These are phyloP conservation scores for Limenitis camilla DNA, from an alignment of 2,888 invertebrate species.

Conservation along the genomic window DNA sequence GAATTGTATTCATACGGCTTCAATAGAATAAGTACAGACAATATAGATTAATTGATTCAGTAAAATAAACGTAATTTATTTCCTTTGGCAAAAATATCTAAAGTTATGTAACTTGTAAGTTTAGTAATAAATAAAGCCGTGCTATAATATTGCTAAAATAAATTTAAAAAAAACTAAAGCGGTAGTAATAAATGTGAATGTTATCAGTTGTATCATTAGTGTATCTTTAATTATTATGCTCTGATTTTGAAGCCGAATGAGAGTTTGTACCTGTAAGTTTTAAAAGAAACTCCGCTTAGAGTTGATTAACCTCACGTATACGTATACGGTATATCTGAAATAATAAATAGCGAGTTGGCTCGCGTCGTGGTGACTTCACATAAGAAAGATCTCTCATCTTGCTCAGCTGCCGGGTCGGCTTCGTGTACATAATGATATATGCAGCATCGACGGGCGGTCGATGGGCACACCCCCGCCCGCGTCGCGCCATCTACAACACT, in stretches of 20 bases:
- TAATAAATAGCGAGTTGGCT: constrained; percentile 33
- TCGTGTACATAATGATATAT: constrained; percentile 47
- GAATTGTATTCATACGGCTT: constrained; percentile 13
- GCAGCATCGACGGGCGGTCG: constrained; percentile 30
- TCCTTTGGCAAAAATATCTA: too few species aligned
- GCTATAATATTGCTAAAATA: too few species aligned
- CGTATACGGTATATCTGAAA: constrained; percentile 1
- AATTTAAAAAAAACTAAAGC: constrained; percentile 4
- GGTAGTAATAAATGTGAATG: not conserved
- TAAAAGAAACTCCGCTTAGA: constrained; percentile 1
- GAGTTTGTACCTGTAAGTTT: not conserved
- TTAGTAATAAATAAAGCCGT: too few species aligned
- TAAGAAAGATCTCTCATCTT: constrained; percentile 53
- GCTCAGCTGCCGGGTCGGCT: constrained; percentile 35
- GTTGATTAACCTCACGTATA: constrained; percentile 21
- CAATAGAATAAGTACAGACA: not conserved
- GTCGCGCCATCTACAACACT: constrained; percentile 31
- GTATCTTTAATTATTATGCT: not conserved
- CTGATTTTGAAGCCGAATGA: not conserved
- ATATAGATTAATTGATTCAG: too few species aligned
- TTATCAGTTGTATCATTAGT: not conserved
- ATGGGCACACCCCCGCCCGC: constrained; percentile 30
- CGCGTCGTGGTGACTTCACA: constrained; percentile 38
- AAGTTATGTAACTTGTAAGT: too few species aligned
- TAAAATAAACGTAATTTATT: too few species aligned